Evolutionary conservation across 2,888 invertebrate genomes (phyloP).

Genomic region (Oxytorus armatus): DNA sequence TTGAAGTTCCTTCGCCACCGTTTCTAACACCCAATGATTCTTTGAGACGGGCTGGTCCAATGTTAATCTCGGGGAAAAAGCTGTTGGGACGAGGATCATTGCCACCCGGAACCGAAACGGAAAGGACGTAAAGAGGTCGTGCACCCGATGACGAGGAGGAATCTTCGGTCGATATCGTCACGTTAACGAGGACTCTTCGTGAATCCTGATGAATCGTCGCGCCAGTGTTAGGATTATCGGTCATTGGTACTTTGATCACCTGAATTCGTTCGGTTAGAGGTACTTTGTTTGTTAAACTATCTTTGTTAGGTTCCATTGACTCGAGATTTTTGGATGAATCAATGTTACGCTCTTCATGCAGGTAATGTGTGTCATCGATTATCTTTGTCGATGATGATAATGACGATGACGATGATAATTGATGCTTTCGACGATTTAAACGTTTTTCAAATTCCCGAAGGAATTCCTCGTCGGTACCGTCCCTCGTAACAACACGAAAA

Average conservation of each 20-base stretch:
- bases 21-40: background rate
- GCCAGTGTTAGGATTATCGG: background rate
- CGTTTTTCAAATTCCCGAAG: slow-evolving; percentile 76
- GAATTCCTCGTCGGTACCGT: slow-evolving; percentile 78
- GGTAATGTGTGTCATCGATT: background rate
- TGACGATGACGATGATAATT: slow-evolving; percentile 41
- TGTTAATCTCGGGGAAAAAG: slow-evolving; percentile 85
- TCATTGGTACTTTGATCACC: slow-evolving; percentile 80
- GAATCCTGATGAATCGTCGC: slow-evolving; percentile 62
- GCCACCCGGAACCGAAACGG: slow-evolving; percentile 91
- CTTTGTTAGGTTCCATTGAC: slow-evolving; percentile 34
- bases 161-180: slow-evolving; percentile 92
- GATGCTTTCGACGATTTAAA: slow-evolving; percentile 68
- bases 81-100: slow-evolving; percentile 83
- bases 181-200: slow-evolving; percentile 91
- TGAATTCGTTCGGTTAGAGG: slow-evolving; percentile 65
- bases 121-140: slow-evolving; percentile 91
- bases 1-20: background rate
- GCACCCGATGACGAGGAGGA: slow-evolving; percentile 85
- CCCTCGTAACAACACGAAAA: slow-evolving; percentile 74
- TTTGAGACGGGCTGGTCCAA: slow-evolving; percentile 83
- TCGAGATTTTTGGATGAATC: background rate
- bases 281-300: background rate
- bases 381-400: slow-evolving; percentile 50
- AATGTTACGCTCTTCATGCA: slow-evolving; percentile 60